Base-by-base conservation (phyloP, 2,888 invertebrate genomes). In the Microctonus hyperodae region DNA sequence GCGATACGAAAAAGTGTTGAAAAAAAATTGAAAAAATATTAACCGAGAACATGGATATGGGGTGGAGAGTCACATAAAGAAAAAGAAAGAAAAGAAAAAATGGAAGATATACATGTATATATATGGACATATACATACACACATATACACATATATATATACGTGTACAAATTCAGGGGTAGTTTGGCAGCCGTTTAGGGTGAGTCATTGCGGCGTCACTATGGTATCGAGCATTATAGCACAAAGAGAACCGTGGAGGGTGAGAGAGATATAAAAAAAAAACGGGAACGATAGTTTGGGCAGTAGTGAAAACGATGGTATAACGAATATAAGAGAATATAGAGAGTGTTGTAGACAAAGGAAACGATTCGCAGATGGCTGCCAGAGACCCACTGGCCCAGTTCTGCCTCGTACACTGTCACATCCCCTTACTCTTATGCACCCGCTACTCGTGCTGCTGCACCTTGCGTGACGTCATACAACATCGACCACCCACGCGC, bases 301-400 rank as follows among this genome's bases (percentile, higher is more conserved):
- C 44, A 44, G 20, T 40, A 55, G 58, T 53, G 10, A 44, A 13
- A 62, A 25, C 28, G 37, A 55, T 50, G 1, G 25, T 28, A 16
- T 28, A 28, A 65, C 61, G 37, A 35, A 50, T 25, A 56, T 37
- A 35, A 22, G 11, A 22, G 48, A 44, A 20, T 56, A 40, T 55
- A 35, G 40, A 55, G 37, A 59, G 31, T 61, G 23, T 28, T 60
- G 65, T 64, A 64, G 73, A 71, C 73, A 73, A 73, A 72, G 72
- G 69, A 69, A 71, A 69, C 69, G 76, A 76, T 74, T 80, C 80
- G 76, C 80, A 80, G 80, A 81, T 81, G 81, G 77, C 78, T 78
- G 79, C 76, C 75, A 77, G 69, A 82, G 81, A 80, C 81, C 82
- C 79, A 82, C 82, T 82, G 81, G 82, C 82, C 82, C 81, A 82